Conservation (phyloP, 1,140 invertebrate species). For the Druon quercuslanigerum region DNA sequence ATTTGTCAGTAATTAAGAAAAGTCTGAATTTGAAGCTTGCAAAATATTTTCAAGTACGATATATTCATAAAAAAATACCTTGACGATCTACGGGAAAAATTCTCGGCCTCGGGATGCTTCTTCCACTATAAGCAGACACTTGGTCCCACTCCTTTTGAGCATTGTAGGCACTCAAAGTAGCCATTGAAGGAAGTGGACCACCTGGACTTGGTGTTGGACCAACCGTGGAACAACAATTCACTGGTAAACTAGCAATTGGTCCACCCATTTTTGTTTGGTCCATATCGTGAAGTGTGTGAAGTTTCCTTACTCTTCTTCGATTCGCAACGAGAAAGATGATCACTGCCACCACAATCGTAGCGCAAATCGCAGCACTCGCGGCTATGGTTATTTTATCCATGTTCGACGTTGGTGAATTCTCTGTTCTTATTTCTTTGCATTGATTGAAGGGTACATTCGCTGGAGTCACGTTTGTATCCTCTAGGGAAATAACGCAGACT, state of each 20-base stretch:
- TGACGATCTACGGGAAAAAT: conserved; percentile 86
- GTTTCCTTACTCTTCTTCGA: conserved; percentile 82
- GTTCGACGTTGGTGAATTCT: conserved; percentile 86
- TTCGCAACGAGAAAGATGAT: conserved; percentile 92
- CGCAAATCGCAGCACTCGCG: conserved; percentile 93
- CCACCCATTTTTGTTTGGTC: conserved; percentile 80
- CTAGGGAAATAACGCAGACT: conserved; percentile 92
- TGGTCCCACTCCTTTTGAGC: conserved; percentile 95
- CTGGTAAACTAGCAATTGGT: conserved; percentile 82
- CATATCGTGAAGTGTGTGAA: conserved; percentile 83
- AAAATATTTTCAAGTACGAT: no score
- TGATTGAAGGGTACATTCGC: conserved; percentile 90
- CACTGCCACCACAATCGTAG: conserved; percentile 91
- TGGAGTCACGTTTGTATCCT: conserved; percentile 89
- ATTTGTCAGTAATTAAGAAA: no score
- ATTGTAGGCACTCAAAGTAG: conserved; percentile 87
- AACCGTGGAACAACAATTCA: conserved; percentile 84
- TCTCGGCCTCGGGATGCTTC: conserved; percentile 89
- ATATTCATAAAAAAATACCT: conserved; percentile 58
- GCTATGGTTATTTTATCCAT: conserved; percentile 97
- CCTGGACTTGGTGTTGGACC: conserved; percentile 84
- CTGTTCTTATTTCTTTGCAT: conserved; percentile 91
- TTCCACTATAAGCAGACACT: conserved; percentile 91
- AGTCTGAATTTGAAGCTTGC: no score
- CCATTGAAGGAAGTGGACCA: conserved; percentile 87